Base-by-base conservation (phyloP, 2,113 vertebrate species). In the Anguilla japonica region DNA sequence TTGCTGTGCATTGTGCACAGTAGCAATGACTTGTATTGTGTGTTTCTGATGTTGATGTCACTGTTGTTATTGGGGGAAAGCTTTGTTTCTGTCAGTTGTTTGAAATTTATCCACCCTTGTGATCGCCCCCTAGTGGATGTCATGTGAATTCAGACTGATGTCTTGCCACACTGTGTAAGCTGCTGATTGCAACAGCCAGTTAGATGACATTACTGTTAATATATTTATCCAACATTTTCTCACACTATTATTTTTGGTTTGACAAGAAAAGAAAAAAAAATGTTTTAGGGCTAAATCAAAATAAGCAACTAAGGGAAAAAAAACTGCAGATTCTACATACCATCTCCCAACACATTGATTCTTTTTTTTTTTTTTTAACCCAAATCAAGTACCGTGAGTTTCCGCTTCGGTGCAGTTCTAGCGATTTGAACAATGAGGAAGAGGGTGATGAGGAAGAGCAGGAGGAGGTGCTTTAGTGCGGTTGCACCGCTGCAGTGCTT, bases 401-500 rank as follows among this genome's bases (percentile, higher is more conserved):
- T 2, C 71, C 71, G 29, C n/a, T 29, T 34, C 26, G 34, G 26
- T 34, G 11, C n/a, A n/a, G 22, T 75, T 75, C 50, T 53, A 53
- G 13, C 13, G 50, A 53, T 53, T 29, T 75, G 60, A 67, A 8
- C 22, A 26, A 67, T 34, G 11, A 29, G 26, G 71, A 75, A 3
- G 71, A 75, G 71, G 71, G 11, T 13, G n/a, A 75, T n/a, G 41
- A 41, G 81, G 41, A 40, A 15, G 7, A 29, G 34, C 29, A 20
- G 50, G 81, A 53, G 46, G 26, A 56, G 43, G 81, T 41, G 34
- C 84, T 50, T 46, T 29, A 85, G 78, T 41, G 84, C 60, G 84
- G 53, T 8, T 56, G 34, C 26, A 9, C 71, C 16, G 5, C 50
- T n/a, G 40, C 71, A 22, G 78, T 34, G 26, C 78, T 39, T 46